phyloP scores from a whole-genome alignment of 2,113 vertebrate species.

The Vidua macroura region DNA sequence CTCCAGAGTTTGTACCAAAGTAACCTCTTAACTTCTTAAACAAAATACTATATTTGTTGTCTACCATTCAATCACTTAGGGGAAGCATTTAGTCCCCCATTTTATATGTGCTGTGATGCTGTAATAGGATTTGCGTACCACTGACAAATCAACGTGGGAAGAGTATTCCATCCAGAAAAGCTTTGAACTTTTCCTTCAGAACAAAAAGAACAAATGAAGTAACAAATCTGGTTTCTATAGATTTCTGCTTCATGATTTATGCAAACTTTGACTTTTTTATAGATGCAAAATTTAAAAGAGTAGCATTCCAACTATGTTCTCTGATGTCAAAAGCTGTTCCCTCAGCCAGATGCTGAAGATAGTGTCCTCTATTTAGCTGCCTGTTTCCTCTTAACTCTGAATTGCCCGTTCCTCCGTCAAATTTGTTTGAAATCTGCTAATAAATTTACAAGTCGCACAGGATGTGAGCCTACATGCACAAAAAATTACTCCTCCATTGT shows the following conservation, averaged over 20 bases:
- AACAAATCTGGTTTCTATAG: neutral
- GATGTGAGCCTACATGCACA: neutral
- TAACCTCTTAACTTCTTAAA: neutral
- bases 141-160: neutral
- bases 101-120: neutral
- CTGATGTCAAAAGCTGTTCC: neutral
- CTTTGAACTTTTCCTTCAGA: neutral
- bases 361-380: neutral
- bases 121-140: neutral
- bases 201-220: neutral
- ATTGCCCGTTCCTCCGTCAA: neutral
- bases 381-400: neutral
- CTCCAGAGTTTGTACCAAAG: neutral
- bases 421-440: neutral
- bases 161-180: neutral
- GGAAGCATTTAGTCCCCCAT: neutral
- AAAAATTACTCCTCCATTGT: neutral
- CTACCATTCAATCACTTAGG: neutral
- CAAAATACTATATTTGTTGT: neutral
- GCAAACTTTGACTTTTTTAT: neutral
- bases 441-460: neutral
- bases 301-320: neutral
- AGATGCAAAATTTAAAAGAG: neutral
- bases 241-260: neutral
- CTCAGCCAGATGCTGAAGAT: neutral